Conservation (phyloP, 2,113 vertebrate genomes). For the Sorex araneus region DNA sequence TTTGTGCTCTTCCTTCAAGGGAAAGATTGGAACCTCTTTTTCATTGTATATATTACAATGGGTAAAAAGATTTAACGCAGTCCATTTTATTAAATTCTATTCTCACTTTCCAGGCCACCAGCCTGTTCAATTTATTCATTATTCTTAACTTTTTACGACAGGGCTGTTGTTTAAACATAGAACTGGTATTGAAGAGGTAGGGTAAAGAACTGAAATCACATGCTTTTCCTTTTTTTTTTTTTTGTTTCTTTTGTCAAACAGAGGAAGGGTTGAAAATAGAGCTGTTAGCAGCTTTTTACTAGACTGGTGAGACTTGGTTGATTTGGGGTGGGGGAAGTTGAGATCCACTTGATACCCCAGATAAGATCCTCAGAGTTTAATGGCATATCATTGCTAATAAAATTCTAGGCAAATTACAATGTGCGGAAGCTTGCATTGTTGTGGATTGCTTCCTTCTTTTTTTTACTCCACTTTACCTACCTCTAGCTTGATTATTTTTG, state of each 20-base stretch:
- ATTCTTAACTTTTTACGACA: background rate
- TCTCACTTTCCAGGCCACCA: background rate
- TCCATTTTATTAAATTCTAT: background rate
- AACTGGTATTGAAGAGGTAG: background rate
- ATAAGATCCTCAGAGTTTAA: background rate
- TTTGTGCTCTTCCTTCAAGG: background rate
- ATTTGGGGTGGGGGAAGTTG: background rate
- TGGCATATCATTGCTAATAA: background rate
- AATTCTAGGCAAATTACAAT: too few relatives aligned
- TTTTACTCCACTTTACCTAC: background rate
- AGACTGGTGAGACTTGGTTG: background rate
- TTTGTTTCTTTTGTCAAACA: constrained; percentile 8
- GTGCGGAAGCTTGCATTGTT: background rate
- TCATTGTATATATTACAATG: background rate
- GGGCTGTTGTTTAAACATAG: background rate
- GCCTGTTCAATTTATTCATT: background rate
- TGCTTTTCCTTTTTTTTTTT: constrained; percentile 33
- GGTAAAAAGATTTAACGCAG: background rate
- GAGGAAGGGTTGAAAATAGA: constrained; percentile 34
- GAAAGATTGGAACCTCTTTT: background rate
- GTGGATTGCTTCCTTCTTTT: background rate
- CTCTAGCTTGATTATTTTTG: background rate
- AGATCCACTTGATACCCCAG: background rate
- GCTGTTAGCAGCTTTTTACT: background rate
- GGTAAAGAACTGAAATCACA: background rate